Evolutionary conservation across 2,797 vertebrate species (phyloP).

Genomic region (Enoplosus armatus): DNA sequence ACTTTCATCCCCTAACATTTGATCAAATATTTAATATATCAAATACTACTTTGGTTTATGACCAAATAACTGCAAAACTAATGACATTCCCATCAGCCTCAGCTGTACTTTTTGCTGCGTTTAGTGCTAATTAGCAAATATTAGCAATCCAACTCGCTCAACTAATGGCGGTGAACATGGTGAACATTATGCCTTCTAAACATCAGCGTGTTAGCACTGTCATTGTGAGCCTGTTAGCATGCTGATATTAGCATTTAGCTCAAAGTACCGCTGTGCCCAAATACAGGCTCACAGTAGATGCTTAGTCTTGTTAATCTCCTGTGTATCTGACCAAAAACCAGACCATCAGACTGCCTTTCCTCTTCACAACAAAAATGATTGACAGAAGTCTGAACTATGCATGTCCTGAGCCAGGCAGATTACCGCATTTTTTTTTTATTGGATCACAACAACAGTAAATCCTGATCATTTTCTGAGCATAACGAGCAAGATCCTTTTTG

Average conservation of each 20-base stretch:
- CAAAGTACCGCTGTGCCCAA: background rate
- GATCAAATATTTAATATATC: no score
- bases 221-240: no score
- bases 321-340: background rate
- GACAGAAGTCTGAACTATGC: background rate
- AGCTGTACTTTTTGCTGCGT: background rate
- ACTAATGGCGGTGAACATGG: background rate
- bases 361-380: background rate
- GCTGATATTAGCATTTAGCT: no score
- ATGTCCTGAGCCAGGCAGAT: background rate
- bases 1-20: no score
- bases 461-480: background rate
- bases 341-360: background rate
- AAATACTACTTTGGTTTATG: background rate
- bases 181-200: background rate
- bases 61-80: background rate
- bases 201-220: no score
- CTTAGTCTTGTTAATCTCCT: background rate
- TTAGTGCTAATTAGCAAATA: background rate
- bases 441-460: background rate
- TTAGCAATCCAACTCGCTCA: background rate
- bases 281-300: background rate
- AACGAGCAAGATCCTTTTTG: no score
- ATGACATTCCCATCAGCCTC: background rate
- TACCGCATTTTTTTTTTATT: background rate